Percentiles rank a stretch among this genome's conserved stretches.
phyloP scores from a whole-genome alignment of 1,140 invertebrate species.

The Heliconius eleuchia region DNA sequence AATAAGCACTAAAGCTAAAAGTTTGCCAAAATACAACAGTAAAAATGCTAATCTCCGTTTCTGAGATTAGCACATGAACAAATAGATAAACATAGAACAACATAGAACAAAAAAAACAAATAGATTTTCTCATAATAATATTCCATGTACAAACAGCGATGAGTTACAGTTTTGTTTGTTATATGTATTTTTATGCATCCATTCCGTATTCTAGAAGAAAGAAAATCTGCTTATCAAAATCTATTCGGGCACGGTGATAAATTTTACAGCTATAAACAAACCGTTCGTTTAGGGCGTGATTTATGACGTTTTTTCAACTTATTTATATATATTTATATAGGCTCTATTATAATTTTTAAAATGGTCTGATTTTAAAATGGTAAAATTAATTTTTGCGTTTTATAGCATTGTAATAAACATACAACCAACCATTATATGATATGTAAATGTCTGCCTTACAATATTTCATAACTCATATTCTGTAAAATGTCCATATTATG shows the following conservation, averaged over 20 bases:
- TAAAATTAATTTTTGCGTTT: not conserved
- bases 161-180: too few relatives aligned
- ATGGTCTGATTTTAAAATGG: too few relatives aligned
- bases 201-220: slow-evolving; percentile 19
- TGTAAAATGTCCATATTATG: not conserved
- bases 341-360: not conserved
- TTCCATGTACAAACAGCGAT: too few relatives aligned
- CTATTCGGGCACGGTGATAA: slow-evolving; percentile 26
- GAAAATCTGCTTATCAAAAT: not conserved
- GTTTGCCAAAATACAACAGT: too few relatives aligned
- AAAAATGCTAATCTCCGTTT: too few relatives aligned
- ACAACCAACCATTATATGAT: not conserved
- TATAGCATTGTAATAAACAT: not conserved
- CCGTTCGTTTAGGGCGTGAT: slow-evolving; percentile 21
- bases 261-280: slow-evolving; percentile 32
- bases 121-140: too few relatives aligned
- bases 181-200: not conserved
- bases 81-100: too few relatives aligned
- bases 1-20: too few relatives aligned
- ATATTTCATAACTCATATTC: not conserved
- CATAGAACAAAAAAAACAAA: too few relatives aligned
- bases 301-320: not conserved
- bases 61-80: too few relatives aligned
- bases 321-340: not conserved
- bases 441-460: not conserved